phyloP scores from a whole-genome alignment of 2,888 invertebrate species.

The Lomographa bimaculata region DNA sequence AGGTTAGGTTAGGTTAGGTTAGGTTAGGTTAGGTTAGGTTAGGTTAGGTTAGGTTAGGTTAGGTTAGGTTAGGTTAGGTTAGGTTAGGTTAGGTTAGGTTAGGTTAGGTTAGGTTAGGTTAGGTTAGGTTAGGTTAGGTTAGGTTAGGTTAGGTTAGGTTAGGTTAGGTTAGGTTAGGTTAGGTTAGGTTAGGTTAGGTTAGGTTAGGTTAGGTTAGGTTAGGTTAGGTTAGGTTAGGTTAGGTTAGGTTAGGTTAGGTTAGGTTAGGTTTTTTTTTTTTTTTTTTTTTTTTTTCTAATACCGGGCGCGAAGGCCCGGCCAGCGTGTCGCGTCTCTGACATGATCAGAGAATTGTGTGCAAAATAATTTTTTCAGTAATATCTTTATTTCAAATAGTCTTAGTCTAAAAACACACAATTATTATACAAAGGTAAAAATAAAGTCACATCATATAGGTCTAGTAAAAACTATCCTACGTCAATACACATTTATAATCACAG shows the following conservation, averaged over 20 bases:
- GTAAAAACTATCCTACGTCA: too few species aligned
- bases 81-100: constrained; percentile 23
- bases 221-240: constrained; percentile 24
- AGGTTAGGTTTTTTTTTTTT: too few species aligned
- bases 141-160: constrained; percentile 21
- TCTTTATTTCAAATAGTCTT: too few species aligned
- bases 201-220: constrained; percentile 24
- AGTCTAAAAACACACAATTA: too few species aligned
- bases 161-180: constrained; percentile 21
- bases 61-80: constrained; percentile 20
- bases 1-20: constrained; percentile 27
- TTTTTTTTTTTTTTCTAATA: too few species aligned
- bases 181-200: constrained; percentile 25
- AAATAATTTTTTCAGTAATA: too few species aligned
- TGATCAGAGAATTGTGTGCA: too few species aligned
- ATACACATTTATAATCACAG: too few species aligned
- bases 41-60: constrained; percentile 22
- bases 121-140: constrained; percentile 25
- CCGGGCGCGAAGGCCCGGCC: too few species aligned
- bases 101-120: constrained; percentile 21
- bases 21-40: constrained; percentile 22
- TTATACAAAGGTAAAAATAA: too few species aligned
- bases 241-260: constrained; percentile 23
- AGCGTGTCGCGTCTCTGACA: too few species aligned
- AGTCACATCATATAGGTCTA: too few species aligned